Evolutionary conservation across 2,797 vertebrate genomes (phyloP).

Genomic region (Pempheris klunzingeri): DNA sequence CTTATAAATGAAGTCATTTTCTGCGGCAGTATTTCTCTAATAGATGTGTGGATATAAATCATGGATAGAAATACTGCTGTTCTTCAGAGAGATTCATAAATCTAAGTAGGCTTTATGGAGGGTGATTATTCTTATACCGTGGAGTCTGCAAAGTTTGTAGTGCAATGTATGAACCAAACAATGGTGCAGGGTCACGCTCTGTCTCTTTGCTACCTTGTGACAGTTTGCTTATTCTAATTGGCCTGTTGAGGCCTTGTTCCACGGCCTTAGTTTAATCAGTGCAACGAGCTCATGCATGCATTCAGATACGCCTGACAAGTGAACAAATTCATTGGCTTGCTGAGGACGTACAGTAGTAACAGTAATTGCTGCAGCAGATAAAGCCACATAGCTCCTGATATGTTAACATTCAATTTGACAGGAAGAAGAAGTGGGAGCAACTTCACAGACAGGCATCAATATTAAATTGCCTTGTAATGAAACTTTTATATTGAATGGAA

Average conservation of each 20-base stretch:
- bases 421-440: conserved; percentile 44
- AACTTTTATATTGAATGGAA: conserved; percentile 63
- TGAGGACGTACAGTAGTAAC: conserved; percentile 25
- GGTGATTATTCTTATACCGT: conserved; percentile 59
- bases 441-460: conserved; percentile 66
- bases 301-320: conserved; percentile 43
- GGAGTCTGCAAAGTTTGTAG: conserved; percentile 47
- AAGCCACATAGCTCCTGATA: conserved; percentile 36
- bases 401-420: conserved; percentile 62
- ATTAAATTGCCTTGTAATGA: conserved; percentile 57
- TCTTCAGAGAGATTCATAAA: conserved; percentile 66
- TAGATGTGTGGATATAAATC: conserved; percentile 59
- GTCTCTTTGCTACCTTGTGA: conserved; percentile 41
- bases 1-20: conserved; percentile 63
- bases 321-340: conserved; percentile 53
- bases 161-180: conserved; percentile 42
- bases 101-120: conserved; percentile 53
- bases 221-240: conserved; percentile 67
- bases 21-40: conserved; percentile 60
- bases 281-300: conserved; percentile 33
- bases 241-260: conserved; percentile 53
- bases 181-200: conserved; percentile 43
- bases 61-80: conserved; percentile 51
- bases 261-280: conserved; percentile 58
- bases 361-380: conserved; percentile 25